These are phyloP conservation scores for Microcebus murinus DNA, from an alignment of 2,113 vertebrate genomes.

Conservation along the genomic window DNA sequence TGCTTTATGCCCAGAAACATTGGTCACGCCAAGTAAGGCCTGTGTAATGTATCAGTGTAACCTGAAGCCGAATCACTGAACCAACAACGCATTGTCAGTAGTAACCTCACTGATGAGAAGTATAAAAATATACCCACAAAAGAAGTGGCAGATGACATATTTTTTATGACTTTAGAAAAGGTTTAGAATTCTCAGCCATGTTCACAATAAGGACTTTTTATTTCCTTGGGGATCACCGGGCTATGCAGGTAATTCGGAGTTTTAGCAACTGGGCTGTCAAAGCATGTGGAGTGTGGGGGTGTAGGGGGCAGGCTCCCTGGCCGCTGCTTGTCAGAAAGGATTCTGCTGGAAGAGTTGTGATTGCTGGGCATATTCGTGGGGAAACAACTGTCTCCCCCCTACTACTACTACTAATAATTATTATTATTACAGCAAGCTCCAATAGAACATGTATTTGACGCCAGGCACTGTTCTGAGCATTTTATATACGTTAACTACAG, in stretches of 20 bases:
- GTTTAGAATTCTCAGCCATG: neutral
- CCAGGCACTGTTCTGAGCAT: neutral
- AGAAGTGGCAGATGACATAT: neutral
- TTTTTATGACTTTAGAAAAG: neutral
- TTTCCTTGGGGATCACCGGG: neutral
- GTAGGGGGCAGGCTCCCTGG: neutral
- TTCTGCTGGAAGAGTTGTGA: neutral
- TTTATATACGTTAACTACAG: neutral
- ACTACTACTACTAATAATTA: neutral
- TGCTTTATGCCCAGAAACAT: neutral
- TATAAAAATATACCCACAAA: neutral
- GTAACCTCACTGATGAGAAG: neutral
- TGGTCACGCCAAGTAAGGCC: neutral
- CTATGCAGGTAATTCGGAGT: neutral
- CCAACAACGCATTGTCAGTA: neutral
- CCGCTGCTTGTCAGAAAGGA: neutral
- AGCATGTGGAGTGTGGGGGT: neutral
- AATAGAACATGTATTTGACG: neutral
- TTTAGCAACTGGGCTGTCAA: conserved; percentile 11
- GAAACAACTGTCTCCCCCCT: neutral
- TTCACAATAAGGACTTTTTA: neutral
- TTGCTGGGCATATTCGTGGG: neutral
- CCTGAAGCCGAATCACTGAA: neutral
- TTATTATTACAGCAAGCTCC: neutral
- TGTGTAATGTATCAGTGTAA: neutral